These are phyloP conservation scores for Paramormyrops kingsleyae DNA, from an alignment of 2,113 vertebrate species.

Conservation along the genomic window DNA sequence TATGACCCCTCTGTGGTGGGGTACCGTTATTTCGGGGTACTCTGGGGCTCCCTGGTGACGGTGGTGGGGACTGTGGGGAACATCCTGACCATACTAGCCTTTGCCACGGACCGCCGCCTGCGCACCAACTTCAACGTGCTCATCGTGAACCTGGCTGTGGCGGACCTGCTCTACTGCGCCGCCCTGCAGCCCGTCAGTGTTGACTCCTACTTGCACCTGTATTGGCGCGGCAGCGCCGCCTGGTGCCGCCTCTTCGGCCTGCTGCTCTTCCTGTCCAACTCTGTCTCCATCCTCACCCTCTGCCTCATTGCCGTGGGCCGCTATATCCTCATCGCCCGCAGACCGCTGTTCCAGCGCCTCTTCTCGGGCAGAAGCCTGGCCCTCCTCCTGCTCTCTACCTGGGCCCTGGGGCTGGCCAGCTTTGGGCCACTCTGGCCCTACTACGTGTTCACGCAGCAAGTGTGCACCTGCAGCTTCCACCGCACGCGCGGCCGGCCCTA, in stretches of 20 bases:
- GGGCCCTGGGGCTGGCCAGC: constrained; percentile 63
- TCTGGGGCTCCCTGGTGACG: constrained; percentile 67
- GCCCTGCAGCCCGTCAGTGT: constrained; percentile 73
- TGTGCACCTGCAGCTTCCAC: constrained; percentile 86
- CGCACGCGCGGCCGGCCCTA: constrained; percentile 69
- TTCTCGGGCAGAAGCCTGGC: constrained; percentile 55
- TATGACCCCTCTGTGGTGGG: constrained; percentile 61
- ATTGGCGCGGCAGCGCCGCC: constrained; percentile 62
- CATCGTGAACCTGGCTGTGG: constrained; percentile 72
- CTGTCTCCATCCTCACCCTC: constrained; percentile 76
- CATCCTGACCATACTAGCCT: constrained; percentile 71
- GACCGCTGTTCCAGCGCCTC: constrained; percentile 59
- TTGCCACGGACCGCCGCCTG: constrained; percentile 58
- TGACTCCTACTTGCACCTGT: constrained; percentile 75
- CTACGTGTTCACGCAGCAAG: constrained; percentile 69
- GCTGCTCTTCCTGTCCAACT: constrained; percentile 75
- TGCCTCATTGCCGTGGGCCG: constrained; percentile 72
- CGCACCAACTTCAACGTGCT: constrained; percentile 77
- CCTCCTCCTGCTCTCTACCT: constrained; percentile 55
- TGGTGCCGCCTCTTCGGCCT: constrained; percentile 73
- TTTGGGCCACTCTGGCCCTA: constrained; percentile 71
- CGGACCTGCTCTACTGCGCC: constrained; percentile 76
- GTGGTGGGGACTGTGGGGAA: constrained; percentile 70
- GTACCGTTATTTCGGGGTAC: constrained; percentile 72
- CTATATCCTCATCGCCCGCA: constrained; percentile 69